Base-by-base conservation (phyloP, 2,797 vertebrate species). In the Hipposideros larvatus region DNA sequence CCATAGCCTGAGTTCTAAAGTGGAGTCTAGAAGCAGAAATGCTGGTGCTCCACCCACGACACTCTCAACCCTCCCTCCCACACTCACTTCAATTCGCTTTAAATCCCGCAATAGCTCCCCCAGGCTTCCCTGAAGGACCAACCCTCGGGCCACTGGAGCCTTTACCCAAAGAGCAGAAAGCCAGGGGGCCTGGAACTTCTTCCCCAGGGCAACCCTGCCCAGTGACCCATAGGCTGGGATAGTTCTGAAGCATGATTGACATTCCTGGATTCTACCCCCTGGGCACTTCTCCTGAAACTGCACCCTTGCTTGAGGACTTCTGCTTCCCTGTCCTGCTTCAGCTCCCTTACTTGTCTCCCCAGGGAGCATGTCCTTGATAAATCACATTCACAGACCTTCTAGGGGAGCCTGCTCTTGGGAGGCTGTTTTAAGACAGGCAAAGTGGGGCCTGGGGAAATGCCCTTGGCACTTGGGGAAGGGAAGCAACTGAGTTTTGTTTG, bases 11-110 rank as follows among this genome's bases (percentile, higher is more conserved):
- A 78, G 46, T 14, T 1, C 10, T 22, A 0, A 11, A 4, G 48
- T 14, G 24, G 63, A 7, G 37, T 53, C 82, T 19, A 18, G 31
- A 24, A 65, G 31, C 22, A 73, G 46, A 93, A 46, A 31, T 37
- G 2, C 19, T 8, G 4, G 5, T 34, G n/a, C 18, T 90, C 37
- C 51, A 2, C 5, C 22, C 13, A 0, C 10, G 26, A 1, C 28
- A 15, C n/a, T 66, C 65, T 46, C 34, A 34, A 46, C 13, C 51
- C 34, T 34, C 19, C 18, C 65, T 57, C 16, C 55, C 6, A 14
- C 7, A 24, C 24, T 16, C 9, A 11, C 31, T 37, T 78, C 75
- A 77, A 1, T 15, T 28, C 31, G 43, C 63, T 65, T 55, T 82
- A 63, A 55, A 24, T 65, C 11, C 46, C 48, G n/a, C 43, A 85